These are phyloP conservation scores for Myotis daubentonii DNA, from an alignment of 2,797 vertebrate genomes.

Conservation along the genomic window DNA sequence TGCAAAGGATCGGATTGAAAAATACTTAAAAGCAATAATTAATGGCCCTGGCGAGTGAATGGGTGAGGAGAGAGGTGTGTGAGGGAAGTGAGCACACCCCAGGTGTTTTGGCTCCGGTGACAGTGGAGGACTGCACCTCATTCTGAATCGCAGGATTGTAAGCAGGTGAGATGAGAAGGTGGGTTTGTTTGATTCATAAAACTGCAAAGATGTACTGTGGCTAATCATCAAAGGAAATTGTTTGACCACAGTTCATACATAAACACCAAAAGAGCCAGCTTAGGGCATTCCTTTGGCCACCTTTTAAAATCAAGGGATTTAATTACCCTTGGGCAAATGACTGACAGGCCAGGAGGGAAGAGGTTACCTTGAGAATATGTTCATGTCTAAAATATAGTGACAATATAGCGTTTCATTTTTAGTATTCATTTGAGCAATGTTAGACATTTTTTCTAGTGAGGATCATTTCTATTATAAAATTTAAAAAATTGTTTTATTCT, in stretches of 20 bases:
- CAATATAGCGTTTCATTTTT: neutral
- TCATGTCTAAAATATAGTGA: neutral
- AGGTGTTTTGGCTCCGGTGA: no score
- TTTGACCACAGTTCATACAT: neutral
- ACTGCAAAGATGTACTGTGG: neutral
- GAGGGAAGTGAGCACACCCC: no score
- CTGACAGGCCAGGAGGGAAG: neutral
- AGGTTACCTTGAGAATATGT: neutral
- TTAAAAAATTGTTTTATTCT: constrained; percentile 59
- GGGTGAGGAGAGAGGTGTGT: no score
- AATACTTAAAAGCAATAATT: no score
- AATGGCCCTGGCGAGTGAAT: no score
- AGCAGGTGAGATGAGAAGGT: no score
- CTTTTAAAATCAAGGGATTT: constrained; percentile 43
- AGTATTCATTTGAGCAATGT: neutral
- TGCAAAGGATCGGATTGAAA: no score
- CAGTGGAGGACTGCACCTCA: no score
- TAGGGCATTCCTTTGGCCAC: neutral
- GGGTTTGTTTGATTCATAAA: neutral
- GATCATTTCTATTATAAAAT: neutral
- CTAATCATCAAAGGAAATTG: constrained; percentile 21
- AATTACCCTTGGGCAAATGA: neutral
- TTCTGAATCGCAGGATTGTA: no score
- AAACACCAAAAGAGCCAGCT: neutral
- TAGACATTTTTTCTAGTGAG: neutral